Conservation (phyloP, 2,797 vertebrate species). For the Tolypeutes matacus region DNA sequence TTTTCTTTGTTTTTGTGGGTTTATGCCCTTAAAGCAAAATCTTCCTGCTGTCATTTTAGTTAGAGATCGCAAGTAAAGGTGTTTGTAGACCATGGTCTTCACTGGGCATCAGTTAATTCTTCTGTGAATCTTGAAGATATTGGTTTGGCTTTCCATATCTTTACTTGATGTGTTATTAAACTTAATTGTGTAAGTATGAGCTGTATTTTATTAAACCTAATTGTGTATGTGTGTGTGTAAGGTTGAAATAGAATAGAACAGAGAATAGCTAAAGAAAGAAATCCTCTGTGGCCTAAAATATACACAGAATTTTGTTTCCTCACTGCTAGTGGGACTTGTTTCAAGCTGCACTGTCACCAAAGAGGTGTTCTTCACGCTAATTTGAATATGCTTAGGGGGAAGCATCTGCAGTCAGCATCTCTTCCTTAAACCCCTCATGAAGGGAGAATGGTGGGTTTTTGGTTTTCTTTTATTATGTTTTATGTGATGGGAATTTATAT, state of each 20-base stretch:
- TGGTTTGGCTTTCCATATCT: slow-evolving; percentile 12
- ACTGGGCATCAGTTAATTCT: neutral
- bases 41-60: neutral
- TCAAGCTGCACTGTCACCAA: neutral
- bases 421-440: neutral
- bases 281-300: slow-evolving; percentile 30
- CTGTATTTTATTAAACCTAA: slow-evolving; percentile 42
- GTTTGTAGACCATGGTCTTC: neutral
- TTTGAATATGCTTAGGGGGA: slow-evolving; percentile 32
- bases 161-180: slow-evolving; percentile 41
- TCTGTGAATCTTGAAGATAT: neutral
- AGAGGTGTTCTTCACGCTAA: neutral
- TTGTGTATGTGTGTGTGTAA: neutral
- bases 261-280: slow-evolving; percentile 40
- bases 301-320: neutral
- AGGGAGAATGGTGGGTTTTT: neutral
- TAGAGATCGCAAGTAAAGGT: neutral
- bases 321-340: neutral
- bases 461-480: neutral
- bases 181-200: slow-evolving; percentile 35
- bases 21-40: slow-evolving; percentile 13
- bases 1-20: neutral
- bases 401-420: neutral
- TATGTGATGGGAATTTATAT: slow-evolving; percentile 61
- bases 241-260: slow-evolving; percentile 20